phyloP scores from a whole-genome alignment of 2,888 invertebrate genomes.

The Lasioglossum vierecki region DNA sequence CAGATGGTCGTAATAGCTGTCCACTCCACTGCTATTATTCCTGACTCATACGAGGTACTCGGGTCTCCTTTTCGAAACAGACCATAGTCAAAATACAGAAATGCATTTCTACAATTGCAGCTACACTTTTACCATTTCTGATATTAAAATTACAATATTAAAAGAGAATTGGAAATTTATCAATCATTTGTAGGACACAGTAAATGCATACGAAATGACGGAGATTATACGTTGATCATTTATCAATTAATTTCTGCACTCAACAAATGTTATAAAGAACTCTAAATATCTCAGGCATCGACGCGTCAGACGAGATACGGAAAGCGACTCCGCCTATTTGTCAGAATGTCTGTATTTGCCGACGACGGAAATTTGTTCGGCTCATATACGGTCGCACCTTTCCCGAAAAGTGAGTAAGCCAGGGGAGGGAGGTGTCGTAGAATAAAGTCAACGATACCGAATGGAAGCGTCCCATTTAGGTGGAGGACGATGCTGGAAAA shows the following conservation, averaged over 20 bases:
- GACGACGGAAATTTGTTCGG: neutral
- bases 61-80: neutral
- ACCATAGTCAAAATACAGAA: neutral
- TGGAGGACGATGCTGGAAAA: slow-evolving; percentile 9
- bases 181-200: neutral
- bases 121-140: neutral
- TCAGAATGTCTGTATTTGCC: slow-evolving; percentile 15
- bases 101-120: neutral
- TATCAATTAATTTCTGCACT: neutral
- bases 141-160: neutral
- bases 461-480: slow-evolving; percentile 38
- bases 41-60: neutral
- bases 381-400: neutral
- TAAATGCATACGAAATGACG: neutral
- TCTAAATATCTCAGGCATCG: neutral
- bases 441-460: slow-evolving; percentile 48
- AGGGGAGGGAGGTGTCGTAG: neutral
- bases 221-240: too few relatives aligned
- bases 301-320: neutral
- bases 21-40: neutral
- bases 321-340: neutral
- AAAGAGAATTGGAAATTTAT: too few relatives aligned
- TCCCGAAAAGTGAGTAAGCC: slow-evolving; percentile 3
- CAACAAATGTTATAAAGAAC: neutral
- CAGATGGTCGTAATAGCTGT: slow-evolving; percentile 5